phyloP scores from a whole-genome alignment of 2,113 vertebrate species.

The Pterocles gutturalis region DNA sequence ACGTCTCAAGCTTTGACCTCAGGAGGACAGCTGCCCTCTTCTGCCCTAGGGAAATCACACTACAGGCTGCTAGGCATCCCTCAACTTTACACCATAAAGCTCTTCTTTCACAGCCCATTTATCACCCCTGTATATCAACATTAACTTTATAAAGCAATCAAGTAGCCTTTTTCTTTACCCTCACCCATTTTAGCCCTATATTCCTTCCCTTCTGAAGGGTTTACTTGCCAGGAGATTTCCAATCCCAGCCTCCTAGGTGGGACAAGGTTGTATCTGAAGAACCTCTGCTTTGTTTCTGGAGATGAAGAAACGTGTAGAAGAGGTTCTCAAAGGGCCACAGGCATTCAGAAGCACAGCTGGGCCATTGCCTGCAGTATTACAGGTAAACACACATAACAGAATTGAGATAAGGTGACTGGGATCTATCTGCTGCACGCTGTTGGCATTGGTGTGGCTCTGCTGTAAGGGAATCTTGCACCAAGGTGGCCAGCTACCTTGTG shows the following conservation, averaged over 20 bases:
- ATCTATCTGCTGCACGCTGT: not conserved
- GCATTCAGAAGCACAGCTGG: not conserved
- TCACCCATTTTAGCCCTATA: not conserved
- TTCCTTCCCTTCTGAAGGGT: not conserved
- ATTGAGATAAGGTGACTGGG: not conserved
- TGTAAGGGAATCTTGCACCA: not conserved
- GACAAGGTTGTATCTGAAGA: not conserved
- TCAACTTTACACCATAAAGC: not conserved
- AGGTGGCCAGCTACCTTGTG: not conserved
- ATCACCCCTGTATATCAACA: not conserved
- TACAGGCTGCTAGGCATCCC: not conserved
- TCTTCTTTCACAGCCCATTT: not conserved
- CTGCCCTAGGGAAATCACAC: not conserved
- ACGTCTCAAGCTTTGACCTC: not conserved
- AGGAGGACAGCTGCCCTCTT: not conserved
- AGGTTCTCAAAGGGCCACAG: not conserved
- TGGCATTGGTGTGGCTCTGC: not conserved
- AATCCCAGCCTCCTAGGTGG: not conserved
- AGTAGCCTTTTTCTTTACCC: not conserved
- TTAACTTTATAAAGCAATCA: not conserved
- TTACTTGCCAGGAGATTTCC: not conserved
- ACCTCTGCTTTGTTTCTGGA: not conserved
- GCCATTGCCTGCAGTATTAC: accelerated
- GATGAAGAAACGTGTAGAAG: not conserved
- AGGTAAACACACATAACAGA: not conserved